phyloP scores from a whole-genome alignment of 2,888 invertebrate genomes.

The Entomobrya multifasciata region DNA sequence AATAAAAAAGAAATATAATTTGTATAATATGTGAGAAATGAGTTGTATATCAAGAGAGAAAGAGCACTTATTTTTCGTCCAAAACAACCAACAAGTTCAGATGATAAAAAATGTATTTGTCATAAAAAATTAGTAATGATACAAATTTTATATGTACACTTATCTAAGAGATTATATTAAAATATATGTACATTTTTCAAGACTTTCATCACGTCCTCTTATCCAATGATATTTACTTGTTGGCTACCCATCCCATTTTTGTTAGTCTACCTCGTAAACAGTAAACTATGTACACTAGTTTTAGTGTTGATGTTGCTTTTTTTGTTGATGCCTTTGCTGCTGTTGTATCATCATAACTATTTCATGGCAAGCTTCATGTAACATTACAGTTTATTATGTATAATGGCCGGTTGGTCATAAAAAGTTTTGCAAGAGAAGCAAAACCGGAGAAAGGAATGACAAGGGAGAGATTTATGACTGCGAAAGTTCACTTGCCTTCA shows the following conservation, averaged over 20 bases:
- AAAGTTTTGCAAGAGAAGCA: constrained; percentile 23
- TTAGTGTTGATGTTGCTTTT: neutral
- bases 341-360: neutral
- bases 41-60: too few relatives aligned
- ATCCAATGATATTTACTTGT: too few relatives aligned
- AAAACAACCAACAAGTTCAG: constrained; percentile 5
- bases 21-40: too few relatives aligned
- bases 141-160: too few relatives aligned
- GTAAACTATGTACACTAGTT: too few relatives aligned
- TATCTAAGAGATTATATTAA: too few relatives aligned
- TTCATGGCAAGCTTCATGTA: neutral
- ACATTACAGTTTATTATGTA: constrained; percentile 36
- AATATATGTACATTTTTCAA: too few relatives aligned
- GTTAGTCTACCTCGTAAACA: too few relatives aligned
- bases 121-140: neutral
- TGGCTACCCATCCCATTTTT: too few relatives aligned
- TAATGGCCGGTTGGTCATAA: constrained; percentile 43
- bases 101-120: constrained; percentile 15
- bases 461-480: constrained; percentile 46
- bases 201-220: too few relatives aligned
- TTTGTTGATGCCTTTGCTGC: too few relatives aligned
- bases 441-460: constrained; percentile 37
- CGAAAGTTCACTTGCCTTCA: constrained; percentile 42
- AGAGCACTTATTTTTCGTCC: neutral
- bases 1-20: too few relatives aligned